These are phyloP conservation scores for Pantherophis vulpinus DNA, from an alignment of 2,797 vertebrate genomes.

Conservation along the genomic window DNA sequence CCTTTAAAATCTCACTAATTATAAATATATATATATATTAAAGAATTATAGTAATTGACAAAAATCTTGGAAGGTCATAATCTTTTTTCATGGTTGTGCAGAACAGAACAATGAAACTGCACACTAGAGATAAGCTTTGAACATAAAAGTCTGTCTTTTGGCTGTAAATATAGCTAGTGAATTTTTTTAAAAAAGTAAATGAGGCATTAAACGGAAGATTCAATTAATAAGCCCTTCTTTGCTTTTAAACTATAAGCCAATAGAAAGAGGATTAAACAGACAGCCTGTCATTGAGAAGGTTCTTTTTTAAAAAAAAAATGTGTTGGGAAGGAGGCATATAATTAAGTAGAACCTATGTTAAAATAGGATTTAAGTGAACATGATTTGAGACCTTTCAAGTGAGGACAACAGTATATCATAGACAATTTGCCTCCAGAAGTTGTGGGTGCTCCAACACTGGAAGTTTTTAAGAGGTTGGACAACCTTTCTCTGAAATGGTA, in stretches of 20 bases:
- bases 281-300: neutral
- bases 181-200: constrained; percentile 15
- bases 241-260: constrained; percentile 20
- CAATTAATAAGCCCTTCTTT: constrained; percentile 26
- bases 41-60: constrained; percentile 7
- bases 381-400: neutral
- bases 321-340: neutral
- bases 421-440: neutral
- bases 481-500: neutral
- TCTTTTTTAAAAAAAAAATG: neutral
- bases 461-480: neutral
- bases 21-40: neutral
- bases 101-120: neutral
- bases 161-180: constrained; percentile 27
- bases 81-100: neutral
- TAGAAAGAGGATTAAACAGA: constrained; percentile 2
- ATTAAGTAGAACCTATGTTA: neutral
- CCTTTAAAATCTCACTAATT: constrained; percentile 16
- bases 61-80: constrained; percentile 10
- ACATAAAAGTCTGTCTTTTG: constrained; percentile 15
- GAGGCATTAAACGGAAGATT: neutral
- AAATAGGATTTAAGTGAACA: neutral
- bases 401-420: constrained; percentile 1
- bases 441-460: neutral
- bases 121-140: constrained; percentile 14